Conservation (phyloP, 2,113 vertebrate species). For the Prochilodus magdalenae region DNA sequence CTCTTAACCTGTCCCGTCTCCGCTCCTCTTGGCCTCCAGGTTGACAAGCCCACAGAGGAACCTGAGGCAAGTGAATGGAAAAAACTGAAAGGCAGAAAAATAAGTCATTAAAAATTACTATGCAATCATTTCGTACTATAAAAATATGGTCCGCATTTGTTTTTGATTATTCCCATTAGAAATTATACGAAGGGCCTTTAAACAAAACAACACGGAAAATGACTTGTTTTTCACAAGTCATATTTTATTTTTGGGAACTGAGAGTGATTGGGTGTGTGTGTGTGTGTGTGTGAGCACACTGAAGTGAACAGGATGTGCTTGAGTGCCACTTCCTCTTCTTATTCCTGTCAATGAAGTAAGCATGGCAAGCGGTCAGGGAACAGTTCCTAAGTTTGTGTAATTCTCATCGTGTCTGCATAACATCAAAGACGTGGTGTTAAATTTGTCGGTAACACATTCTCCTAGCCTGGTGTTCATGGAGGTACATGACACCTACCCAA, state of each 20-base stretch:
- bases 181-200: conserved; percentile 59
- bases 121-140: conserved; percentile 67
- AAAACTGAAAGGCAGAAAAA: conserved; percentile 52
- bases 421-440: background rate
- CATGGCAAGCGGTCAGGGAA: conserved; percentile 4
- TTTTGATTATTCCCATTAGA: conserved; percentile 67
- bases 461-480: no score
- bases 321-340: conserved; percentile 49
- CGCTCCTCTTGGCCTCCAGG: conserved; percentile 51
- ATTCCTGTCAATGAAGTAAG: conserved; percentile 12
- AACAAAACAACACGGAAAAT: conserved; percentile 55
- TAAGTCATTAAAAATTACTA: conserved; percentile 66
- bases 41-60: conserved; percentile 43
- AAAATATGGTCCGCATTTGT: conserved; percentile 68
- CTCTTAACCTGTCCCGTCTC: conserved; percentile 55
- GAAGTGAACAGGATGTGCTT: conserved; percentile 51
- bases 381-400: background rate
- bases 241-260: conserved; percentile 55
- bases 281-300: conserved; percentile 27
- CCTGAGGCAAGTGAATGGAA: conserved; percentile 30
- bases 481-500: no score
- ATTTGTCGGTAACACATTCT: background rate
- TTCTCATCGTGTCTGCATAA: conserved; percentile 6
- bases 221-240: conserved; percentile 49
- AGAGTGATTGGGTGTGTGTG: conserved; percentile 33